Conservation (phyloP, 1,140 invertebrate genomes). For the Trachymyrmex septentrionalis region DNA sequence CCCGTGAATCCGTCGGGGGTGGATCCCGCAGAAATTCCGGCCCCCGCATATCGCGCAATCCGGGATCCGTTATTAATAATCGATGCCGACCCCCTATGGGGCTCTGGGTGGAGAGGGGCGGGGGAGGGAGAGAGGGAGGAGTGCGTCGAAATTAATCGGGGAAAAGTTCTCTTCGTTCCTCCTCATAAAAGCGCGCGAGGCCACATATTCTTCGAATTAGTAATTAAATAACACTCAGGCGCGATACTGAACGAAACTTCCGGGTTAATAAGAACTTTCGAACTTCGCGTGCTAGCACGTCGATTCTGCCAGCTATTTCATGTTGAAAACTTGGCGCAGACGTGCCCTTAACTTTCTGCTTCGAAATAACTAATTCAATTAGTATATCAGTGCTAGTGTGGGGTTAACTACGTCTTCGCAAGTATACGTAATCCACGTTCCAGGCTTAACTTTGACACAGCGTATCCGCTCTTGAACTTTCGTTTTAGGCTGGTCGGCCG, state of each 20-base stretch:
- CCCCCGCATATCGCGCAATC: constrained; percentile 5
- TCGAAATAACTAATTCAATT: constrained; percentile 79
- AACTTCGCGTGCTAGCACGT: constrained; percentile 64
- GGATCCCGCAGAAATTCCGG: constrained; percentile 20
- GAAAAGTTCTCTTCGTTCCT: constrained; percentile 41
- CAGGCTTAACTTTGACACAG: constrained; percentile 66
- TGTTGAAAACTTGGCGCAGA: constrained; percentile 76
- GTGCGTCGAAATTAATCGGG: constrained; percentile 33
- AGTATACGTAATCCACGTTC: constrained; percentile 73
- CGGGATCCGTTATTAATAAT: constrained; percentile 59
- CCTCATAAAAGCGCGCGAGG: constrained; percentile 52
- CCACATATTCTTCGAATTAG: constrained; percentile 69
- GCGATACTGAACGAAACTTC: constrained; percentile 74
- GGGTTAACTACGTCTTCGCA: constrained; percentile 74
- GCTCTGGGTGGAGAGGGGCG: too few species aligned
- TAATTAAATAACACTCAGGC: constrained; percentile 76
- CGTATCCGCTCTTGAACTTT: constrained; percentile 63
- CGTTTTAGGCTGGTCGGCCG: constrained; percentile 49
- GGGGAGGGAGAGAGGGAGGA: too few species aligned
- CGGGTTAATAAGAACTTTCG: constrained; percentile 74
- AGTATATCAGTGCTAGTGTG: constrained; percentile 73
- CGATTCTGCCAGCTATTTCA: constrained; percentile 77
- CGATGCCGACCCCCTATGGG: background rate
- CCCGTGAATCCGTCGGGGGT: background rate
- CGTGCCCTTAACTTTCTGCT: constrained; percentile 76